Evolutionary conservation across 2,113 vertebrate species (phyloP).

Genomic region (Odontesthes bonariensis): DNA sequence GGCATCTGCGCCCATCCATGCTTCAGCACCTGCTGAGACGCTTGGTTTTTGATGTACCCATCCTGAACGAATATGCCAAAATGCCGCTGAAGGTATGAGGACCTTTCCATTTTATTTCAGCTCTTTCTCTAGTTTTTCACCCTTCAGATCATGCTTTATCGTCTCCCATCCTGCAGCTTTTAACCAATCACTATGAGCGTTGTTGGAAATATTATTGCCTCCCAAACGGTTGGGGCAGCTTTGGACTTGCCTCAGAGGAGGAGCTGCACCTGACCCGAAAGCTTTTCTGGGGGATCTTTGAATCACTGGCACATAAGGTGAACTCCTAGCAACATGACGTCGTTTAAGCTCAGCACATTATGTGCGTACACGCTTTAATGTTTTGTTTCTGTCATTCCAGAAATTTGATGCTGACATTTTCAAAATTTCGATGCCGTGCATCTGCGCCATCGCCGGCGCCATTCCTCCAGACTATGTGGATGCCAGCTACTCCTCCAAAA

Average conservation of each 20-base stretch:
- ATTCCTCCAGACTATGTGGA: conserved; percentile 95
- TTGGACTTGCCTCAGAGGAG: conserved; percentile 92
- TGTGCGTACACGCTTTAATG: background rate
- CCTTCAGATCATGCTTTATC: background rate
- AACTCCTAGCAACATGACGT: background rate
- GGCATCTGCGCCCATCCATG: conserved; percentile 92
- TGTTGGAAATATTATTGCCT: conserved; percentile 98
- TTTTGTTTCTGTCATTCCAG: conserved; percentile 71
- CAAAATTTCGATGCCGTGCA: conserved; percentile 93
- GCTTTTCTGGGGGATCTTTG: conserved; percentile 97
- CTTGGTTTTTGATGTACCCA: conserved; percentile 94
- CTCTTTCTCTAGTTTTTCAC: background rate
- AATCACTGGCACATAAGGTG: conserved; percentile 93
- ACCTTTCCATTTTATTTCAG: background rate
- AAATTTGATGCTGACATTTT: conserved; percentile 92
- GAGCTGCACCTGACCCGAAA: conserved; percentile 94
- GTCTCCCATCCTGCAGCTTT: conserved; percentile 79
- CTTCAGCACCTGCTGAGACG: conserved; percentile 92
- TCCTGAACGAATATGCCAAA: conserved; percentile 94
- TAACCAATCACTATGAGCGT: conserved; percentile 95
- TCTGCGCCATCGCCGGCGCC: conserved; percentile 93
- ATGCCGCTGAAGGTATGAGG: conserved; percentile 90
- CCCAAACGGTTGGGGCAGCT: conserved; percentile 94
- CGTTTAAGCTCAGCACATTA: background rate
- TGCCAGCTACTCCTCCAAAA: conserved; percentile 93